These are phyloP conservation scores for Macrocentrus cingulum DNA, from an alignment of 1,140 invertebrate species.

Conservation along the genomic window DNA sequence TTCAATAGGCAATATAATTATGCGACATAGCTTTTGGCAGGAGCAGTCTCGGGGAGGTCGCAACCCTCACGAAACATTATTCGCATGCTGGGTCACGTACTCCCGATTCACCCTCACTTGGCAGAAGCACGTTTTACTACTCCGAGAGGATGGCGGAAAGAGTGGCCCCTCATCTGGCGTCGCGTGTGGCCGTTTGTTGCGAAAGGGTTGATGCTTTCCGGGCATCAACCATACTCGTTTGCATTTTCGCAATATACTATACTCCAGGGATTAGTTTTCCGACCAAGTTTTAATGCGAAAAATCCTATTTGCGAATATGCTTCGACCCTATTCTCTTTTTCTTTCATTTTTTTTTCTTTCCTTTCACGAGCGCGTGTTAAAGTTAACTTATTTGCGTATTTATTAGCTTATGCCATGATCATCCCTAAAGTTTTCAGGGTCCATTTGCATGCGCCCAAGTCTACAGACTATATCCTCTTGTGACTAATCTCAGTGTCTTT, in stretches of 20 bases:
- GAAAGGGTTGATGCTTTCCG: slow-evolving; percentile 10
- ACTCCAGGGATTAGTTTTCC: slow-evolving; percentile 16
- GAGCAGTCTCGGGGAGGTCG: too few species aligned
- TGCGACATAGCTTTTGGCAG: neutral
- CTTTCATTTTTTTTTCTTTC: neutral
- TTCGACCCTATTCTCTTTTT: neutral
- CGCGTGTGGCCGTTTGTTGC: slow-evolving; percentile 21
- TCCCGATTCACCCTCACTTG: slow-evolving; percentile 46
- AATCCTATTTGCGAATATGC: slow-evolving; percentile 14
- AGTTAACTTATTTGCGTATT: slow-evolving; percentile 20
- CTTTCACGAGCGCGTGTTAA: neutral
- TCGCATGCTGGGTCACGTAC: slow-evolving; percentile 47
- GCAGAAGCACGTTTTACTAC: slow-evolving; percentile 35
- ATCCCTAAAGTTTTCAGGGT: slow-evolving; percentile 5
- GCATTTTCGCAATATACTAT: slow-evolving; percentile 9
- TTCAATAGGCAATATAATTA: slow-evolving; percentile 10
- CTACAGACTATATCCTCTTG: neutral
- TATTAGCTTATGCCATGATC: slow-evolving; percentile 16
- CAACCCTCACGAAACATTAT: slow-evolving; percentile 28
- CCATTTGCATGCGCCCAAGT: slow-evolving; percentile 6
- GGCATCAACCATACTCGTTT: slow-evolving; percentile 15
- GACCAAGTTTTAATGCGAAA: slow-evolving; percentile 23
- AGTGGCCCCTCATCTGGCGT: slow-evolving; percentile 17
- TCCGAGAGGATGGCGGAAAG: slow-evolving; percentile 20
- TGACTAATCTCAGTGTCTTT: slow-evolving; percentile 4